Conservation (phyloP, 2,797 vertebrate species). For the Leptoclinus maculatus region DNA sequence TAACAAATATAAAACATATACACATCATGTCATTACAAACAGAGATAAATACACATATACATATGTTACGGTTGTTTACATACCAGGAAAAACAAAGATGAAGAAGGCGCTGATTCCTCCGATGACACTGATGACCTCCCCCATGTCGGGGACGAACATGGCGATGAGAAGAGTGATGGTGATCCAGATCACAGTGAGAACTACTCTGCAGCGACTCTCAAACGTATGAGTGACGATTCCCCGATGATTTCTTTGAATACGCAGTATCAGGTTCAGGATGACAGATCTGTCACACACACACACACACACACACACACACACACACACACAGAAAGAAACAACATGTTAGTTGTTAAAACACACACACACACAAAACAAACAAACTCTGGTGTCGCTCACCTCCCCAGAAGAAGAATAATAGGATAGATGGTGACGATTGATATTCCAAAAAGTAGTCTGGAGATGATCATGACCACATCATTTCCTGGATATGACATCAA, state of each 20-base stretch:
- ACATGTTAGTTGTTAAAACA: neutral
- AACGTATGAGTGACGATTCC: slow-evolving; percentile 55
- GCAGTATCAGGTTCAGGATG: slow-evolving; percentile 85
- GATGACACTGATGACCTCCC: slow-evolving; percentile 90
- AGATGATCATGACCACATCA: slow-evolving; percentile 86
- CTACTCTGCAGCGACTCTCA: slow-evolving; percentile 79
- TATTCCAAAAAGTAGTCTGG: slow-evolving; percentile 91
- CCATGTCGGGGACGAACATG: slow-evolving; percentile 92
- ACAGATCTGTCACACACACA: slow-evolving; percentile 84
- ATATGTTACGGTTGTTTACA: slow-evolving; percentile 24
- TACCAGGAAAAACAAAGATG: slow-evolving; percentile 97
- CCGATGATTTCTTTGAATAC: slow-evolving; percentile 59
- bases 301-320: neutral
- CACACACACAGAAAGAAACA: slow-evolving; percentile 4
- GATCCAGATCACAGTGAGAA: slow-evolving; percentile 90
- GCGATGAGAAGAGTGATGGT: slow-evolving; percentile 86
- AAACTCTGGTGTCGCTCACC: slow-evolving; percentile 75
- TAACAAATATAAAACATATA: neutral
- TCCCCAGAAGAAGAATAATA: slow-evolving; percentile 93
- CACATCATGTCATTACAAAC: neutral
- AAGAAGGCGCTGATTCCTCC: slow-evolving; percentile 96
- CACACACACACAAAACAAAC: neutral
- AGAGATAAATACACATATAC: neutral
- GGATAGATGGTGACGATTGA: slow-evolving; percentile 96
- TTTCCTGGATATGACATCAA: slow-evolving; percentile 95